A percentile compares a stretch with the other conserved stretches of the same genome.
Evolutionary conservation across 2,113 vertebrate genomes (phyloP).

Genomic region (Pithys albifrons): DNA sequence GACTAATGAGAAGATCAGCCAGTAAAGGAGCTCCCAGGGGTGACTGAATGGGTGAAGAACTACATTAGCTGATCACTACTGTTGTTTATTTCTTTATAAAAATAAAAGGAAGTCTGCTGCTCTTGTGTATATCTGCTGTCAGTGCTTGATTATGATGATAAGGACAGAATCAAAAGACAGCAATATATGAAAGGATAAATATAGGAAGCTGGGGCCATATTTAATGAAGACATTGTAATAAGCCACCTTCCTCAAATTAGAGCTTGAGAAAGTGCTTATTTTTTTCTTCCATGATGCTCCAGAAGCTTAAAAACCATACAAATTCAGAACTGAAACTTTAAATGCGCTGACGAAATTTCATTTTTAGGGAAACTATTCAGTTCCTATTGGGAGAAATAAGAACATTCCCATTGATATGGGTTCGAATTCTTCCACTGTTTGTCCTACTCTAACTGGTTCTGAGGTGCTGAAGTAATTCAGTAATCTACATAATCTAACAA

Average conservation of each 20-base stretch:
- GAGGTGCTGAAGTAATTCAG: background rate
- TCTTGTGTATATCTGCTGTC: background rate
- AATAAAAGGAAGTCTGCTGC: background rate
- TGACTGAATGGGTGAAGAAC: background rate
- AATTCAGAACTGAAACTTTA: background rate
- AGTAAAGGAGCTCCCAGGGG: background rate
- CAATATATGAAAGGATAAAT: background rate
- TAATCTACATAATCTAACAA: background rate
- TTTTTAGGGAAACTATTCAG: background rate
- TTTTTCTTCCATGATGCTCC: background rate
- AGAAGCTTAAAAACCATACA: background rate
- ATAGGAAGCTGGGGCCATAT: background rate
- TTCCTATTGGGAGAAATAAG: background rate
- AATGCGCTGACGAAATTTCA: background rate
- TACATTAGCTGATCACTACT: background rate
- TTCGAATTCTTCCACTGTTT: background rate
- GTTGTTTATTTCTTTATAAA: background rate
- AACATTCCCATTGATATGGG: background rate
- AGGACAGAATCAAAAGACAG: background rate
- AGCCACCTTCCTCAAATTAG: background rate
- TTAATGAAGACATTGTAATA: background rate
- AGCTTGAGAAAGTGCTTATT: background rate
- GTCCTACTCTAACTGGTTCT: background rate
- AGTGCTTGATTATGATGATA: background rate
- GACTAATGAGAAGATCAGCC: background rate